Base-by-base conservation (phyloP, 2,888 invertebrate species). In the Bedellia somnulentella region DNA sequence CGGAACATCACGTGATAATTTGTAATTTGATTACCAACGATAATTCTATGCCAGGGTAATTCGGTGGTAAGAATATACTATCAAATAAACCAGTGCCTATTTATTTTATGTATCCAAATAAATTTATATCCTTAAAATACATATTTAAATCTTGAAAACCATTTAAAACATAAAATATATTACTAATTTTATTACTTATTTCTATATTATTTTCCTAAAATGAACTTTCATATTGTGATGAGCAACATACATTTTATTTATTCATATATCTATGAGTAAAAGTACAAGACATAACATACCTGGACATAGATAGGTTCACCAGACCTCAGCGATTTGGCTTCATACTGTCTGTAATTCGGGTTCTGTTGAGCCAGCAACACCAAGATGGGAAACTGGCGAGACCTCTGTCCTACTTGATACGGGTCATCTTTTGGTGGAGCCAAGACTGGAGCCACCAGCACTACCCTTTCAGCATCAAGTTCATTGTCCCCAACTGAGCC, bases 361-460 rank as follows among this genome's bases (percentile, higher is more conserved):
- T 63, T 46, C 14, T 48, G 41, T 24, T 49, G 60, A 4, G 71
- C 49, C 9, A 67, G 47, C 12, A 75, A 52, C 32, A 73, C 54
- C 30, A 73, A 45, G 15, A 75, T 63, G 2, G 73, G 73, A 40
- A 70, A 73, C 51, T 71, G 75, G 15, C 68, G 45, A 14, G 73
- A 49, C 12, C 71, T 49, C 32, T 63, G 67, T 10, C 56, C 59
- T 25, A 45, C 57, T 24, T 61, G 63, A 2, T 50, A 46, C 38
- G 54, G 53, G 0, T 67, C 58, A 35, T 61, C 67, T 43, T 59
- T 49, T 0, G 71, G 71, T 3, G 73, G 73, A 2, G 73, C 73
- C 2, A 73, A 39, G 5, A 73, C 73, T 0, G 73, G 73, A 4
- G 71, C 60, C 3, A 70, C 68, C 2, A 60, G 49, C 11, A 73